Conservation (phyloP, 2,113 vertebrate genomes). For the Daubentonia madagascariensis region DNA sequence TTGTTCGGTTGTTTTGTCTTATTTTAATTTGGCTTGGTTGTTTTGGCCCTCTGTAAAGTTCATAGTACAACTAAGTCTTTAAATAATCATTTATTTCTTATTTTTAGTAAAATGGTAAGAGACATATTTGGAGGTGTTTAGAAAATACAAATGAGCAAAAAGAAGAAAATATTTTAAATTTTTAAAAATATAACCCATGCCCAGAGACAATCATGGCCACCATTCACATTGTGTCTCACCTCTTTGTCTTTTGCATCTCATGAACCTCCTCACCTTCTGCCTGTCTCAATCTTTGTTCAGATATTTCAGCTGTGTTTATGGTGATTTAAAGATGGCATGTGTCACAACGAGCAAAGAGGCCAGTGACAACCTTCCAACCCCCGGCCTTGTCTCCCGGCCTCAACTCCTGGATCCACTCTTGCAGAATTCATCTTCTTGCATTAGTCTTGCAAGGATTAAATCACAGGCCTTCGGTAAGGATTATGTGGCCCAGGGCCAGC, state of each 20-base stretch:
- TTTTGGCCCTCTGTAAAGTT: background rate
- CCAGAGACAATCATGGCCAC: accelerated
- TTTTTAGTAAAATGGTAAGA: background rate
- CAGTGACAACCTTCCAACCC: background rate
- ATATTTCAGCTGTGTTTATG: background rate
- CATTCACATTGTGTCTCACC: background rate
- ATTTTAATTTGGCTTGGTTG: background rate
- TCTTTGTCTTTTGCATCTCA: background rate
- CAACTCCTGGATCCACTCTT: background rate
- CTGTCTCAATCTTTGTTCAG: background rate
- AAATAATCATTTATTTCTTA: background rate
- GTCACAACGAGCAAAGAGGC: background rate
- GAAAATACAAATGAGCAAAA: background rate
- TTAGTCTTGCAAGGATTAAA: background rate
- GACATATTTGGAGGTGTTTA: background rate
- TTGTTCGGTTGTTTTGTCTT: background rate
- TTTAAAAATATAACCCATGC: no score
- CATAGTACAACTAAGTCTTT: background rate
- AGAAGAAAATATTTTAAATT: background rate
- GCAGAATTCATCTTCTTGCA: background rate
- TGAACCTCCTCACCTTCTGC: background rate
- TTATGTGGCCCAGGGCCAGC: background rate
- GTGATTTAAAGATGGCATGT: background rate
- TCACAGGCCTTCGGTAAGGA: background rate
- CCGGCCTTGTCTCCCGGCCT: background rate